Percentiles rank a stretch among this genome's conserved stretches.
Evolutionary conservation across 2,888 invertebrate genomes (phyloP).

Genomic region (Apodemia duryi): DNA sequence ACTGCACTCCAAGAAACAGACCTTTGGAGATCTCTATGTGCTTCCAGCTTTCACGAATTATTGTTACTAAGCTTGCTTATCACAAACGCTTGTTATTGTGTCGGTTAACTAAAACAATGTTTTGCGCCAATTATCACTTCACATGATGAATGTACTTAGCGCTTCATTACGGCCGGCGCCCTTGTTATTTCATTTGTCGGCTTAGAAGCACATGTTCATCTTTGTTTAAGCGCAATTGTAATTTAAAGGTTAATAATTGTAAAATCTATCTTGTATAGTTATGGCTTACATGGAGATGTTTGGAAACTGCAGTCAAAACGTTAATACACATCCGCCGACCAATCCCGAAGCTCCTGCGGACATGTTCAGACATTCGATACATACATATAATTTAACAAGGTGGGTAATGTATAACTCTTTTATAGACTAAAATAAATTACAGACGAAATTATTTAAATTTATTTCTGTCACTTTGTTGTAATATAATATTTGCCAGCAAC

Average conservation of each 20-base stretch:
- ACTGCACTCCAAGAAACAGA: slow-evolving; percentile 55
- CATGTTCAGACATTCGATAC: slow-evolving; percentile 92
- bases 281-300: slow-evolving; percentile 98
- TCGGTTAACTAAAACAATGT: slow-evolving; percentile 50
- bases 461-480: not conserved
- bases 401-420: slow-evolving; percentile 31
- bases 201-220: slow-evolving; percentile 41
- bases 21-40: slow-evolving; percentile 51
- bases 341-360: slow-evolving; percentile 82
- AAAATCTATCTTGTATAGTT: slow-evolving; percentile 75
- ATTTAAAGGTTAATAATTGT: slow-evolving; percentile 19
- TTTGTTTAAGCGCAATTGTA: not conserved
- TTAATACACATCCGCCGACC: slow-evolving; percentile 63
- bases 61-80: slow-evolving; percentile 32
- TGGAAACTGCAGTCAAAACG: slow-evolving; percentile 88
- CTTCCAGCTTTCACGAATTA: slow-evolving; percentile 49
- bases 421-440: not conserved
- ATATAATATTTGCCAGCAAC: too few relatives aligned
- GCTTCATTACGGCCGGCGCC: slow-evolving; percentile 57
- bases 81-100: slow-evolving; percentile 27
- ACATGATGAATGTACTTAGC: slow-evolving; percentile 58
- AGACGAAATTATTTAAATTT: not conserved
- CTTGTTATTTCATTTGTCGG: slow-evolving; percentile 49
- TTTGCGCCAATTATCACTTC: slow-evolving; percentile 54
- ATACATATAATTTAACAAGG: slow-evolving; percentile 84